phyloP scores from a whole-genome alignment of 2,888 invertebrate genomes.

The Meghimatium bilineatum region DNA sequence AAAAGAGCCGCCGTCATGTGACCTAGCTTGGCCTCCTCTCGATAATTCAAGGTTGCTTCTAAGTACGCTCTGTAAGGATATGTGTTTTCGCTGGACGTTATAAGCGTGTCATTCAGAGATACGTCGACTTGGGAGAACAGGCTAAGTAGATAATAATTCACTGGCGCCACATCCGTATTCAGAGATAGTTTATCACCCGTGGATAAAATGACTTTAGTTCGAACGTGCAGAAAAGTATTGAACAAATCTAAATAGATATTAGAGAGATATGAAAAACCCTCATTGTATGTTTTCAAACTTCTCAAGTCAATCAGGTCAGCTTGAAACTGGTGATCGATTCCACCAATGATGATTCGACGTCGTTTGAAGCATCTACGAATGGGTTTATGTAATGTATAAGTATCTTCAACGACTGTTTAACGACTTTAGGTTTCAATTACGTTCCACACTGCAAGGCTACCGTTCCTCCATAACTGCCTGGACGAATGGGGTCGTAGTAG shows the following conservation, averaged over 20 bases:
- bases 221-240: slow-evolving; percentile 49
- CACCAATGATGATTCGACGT: no score
- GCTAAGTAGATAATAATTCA: slow-evolving; percentile 48
- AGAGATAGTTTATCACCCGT: slow-evolving; percentile 42
- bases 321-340: no score
- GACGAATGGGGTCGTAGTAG: no score
- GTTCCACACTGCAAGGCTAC: no score
- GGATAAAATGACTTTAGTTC: slow-evolving; percentile 46
- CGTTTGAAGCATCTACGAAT: no score
- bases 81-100: slow-evolving; percentile 47
- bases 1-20: background rate
- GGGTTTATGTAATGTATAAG: no score
- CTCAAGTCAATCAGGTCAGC: no score
- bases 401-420: no score
- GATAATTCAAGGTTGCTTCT: slow-evolving; percentile 46
- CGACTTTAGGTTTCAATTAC: no score
- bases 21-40: background rate
- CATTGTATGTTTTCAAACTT: no score
- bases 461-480: no score
- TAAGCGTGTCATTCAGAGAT: slow-evolving; percentile 44
- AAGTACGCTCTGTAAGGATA: slow-evolving; percentile 52
- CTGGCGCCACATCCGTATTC: slow-evolving; percentile 41
- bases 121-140: slow-evolving; percentile 52
- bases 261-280: no score
- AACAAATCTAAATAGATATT: slow-evolving; percentile 52